Conservation (phyloP, 2,888 invertebrate genomes). For the Tridacna gigas region DNA sequence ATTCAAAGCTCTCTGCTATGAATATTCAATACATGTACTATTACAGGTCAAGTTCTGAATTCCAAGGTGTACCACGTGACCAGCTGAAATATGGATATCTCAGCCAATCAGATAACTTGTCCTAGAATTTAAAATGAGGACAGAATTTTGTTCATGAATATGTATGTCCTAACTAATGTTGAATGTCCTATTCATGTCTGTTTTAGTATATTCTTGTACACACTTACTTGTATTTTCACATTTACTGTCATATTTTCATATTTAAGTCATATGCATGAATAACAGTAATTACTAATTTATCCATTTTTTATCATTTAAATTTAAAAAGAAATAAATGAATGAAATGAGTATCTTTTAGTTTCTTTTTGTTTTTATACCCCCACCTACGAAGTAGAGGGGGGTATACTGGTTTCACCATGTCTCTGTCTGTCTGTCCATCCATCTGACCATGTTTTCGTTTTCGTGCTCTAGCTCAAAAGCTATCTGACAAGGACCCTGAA, state of each 20-base stretch:
- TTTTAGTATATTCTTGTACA: neutral
- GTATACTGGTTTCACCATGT: too few species aligned
- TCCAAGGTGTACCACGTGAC: neutral
- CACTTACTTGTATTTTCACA: constrained; percentile 1
- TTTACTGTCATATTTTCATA: neutral
- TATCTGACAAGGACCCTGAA: too few species aligned
- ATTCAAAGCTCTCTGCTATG: neutral
- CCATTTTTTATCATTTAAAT: neutral
- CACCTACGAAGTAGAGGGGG: too few species aligned
- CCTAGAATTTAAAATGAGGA: neutral
- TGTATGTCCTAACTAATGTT: neutral
- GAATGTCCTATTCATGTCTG: neutral
- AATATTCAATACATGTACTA: neutral
- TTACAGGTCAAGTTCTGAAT: too few species aligned
- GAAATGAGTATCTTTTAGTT: neutral
- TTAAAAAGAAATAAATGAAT: neutral
- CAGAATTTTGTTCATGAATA: neutral
- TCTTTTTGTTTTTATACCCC: neutral
- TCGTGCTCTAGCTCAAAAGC: too few species aligned
- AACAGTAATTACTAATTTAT: constrained; percentile 5
- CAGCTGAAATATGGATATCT: neutral
- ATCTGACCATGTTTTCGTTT: too few species aligned
- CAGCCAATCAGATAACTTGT: neutral
- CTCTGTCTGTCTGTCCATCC: too few species aligned
- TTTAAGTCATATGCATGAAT: constrained; percentile 1